Evolutionary conservation across 2,113 vertebrate species (phyloP).

Genomic region (Amia ocellicauda): DNA sequence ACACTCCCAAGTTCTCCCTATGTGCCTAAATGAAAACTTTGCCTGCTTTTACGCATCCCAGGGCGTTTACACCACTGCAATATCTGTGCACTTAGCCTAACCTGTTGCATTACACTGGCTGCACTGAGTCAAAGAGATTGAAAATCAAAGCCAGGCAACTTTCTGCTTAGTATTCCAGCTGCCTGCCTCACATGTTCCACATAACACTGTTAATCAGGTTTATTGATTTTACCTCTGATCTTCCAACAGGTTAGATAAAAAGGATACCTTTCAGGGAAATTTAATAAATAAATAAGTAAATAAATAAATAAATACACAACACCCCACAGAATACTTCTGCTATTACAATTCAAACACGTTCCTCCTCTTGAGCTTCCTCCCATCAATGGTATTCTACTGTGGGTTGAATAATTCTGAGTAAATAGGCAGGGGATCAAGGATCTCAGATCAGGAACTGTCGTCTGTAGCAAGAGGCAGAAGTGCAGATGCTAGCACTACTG

Average conservation of each 20-base stretch:
- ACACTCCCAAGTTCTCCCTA: no score
- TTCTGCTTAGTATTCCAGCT: constrained; percentile 31
- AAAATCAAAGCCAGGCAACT: constrained; percentile 25
- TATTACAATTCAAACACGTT: constrained; percentile 18
- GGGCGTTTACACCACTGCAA: no score
- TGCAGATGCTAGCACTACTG: no score
- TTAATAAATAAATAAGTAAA: neutral
- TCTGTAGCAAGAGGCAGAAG: no score
- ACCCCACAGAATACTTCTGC: neutral
- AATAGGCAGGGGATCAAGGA: no score
- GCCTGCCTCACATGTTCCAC: constrained; percentile 26
- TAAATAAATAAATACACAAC: neutral
- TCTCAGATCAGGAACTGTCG: no score
- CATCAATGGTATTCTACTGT: neutral
- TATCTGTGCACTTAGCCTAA: neutral
- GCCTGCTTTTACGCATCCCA: no score
- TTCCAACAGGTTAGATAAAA: constrained; percentile 7
- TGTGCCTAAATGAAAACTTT: no score
- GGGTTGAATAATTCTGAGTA: constrained; percentile 12
- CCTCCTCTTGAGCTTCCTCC: constrained; percentile 5
- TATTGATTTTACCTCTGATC: constrained; percentile 27
- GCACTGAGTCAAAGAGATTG: neutral
- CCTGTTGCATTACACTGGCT: neutral
- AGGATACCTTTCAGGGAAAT: neutral
- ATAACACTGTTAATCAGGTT: constrained; percentile 16